A percentile compares a stretch with the other conserved stretches of the same genome.
phyloP scores from a whole-genome alignment of 92 coral and sea anemone genomes.

The Epizoanthus ramosus region DNA sequence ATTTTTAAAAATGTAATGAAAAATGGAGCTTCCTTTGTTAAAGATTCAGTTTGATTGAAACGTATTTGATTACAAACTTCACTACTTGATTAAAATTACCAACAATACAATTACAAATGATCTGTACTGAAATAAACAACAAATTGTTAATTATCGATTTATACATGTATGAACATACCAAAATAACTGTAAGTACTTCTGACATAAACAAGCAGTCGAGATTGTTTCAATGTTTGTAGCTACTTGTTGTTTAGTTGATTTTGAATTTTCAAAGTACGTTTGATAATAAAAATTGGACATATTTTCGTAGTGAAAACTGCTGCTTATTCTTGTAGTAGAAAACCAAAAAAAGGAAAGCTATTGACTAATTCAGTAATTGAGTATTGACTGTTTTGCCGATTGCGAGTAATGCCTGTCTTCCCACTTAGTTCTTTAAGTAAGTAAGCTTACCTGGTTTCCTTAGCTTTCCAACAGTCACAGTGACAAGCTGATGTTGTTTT shows the following conservation, averaged over 20 bases:
- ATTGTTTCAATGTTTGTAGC: constrained; percentile 15
- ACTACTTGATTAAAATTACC: no score
- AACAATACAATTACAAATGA: no score
- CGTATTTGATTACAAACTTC: no score
- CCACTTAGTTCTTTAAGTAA: constrained; percentile 13
- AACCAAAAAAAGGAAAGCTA: constrained; percentile 16
- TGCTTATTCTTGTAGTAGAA: constrained; percentile 16
- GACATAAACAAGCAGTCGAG: constrained; percentile 13
- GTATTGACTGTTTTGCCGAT: constrained; percentile 13
- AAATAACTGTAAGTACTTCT: constrained; percentile 16
- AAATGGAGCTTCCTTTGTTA: no score
- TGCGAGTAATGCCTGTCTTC: constrained; percentile 7
- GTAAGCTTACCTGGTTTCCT: no score
- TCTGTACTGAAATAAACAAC: constrained; percentile 17
- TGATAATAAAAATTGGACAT: constrained; percentile 10
- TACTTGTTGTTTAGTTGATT: no score
- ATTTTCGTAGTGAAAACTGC: constrained; percentile 4
- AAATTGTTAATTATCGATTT: no score
- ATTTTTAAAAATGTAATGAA: no score
- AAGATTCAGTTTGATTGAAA: no score
- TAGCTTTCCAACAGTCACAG: no score
- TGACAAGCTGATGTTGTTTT: constrained; percentile 9
- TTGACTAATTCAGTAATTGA: no score
- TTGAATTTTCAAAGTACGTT: constrained; percentile 20
- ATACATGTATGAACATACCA: background rate